These are phyloP conservation scores for Tiliacea aurago DNA, from an alignment of 2,888 invertebrate species.

Conservation along the genomic window DNA sequence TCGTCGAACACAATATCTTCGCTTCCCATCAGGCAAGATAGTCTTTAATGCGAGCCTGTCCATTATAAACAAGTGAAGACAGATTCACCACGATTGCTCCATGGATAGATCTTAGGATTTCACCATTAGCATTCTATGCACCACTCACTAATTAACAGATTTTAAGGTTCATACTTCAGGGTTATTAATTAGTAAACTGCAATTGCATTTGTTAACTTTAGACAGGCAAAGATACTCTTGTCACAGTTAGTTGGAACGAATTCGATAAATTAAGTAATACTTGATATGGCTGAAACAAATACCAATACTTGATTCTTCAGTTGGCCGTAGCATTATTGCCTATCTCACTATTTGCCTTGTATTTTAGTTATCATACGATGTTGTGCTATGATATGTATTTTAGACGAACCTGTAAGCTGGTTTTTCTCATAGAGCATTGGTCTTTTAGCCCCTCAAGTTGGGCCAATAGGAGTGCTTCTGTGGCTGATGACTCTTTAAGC, in stretches of 20 bases:
- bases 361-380: background rate
- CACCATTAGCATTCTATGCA: background rate
- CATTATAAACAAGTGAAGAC: constrained; percentile 1
- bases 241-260: constrained; percentile 32
- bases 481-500: constrained; percentile 95
- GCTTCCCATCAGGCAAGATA: background rate
- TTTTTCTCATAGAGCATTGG: constrained; percentile 95
- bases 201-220: constrained; percentile 23
- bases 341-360: background rate
- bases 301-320: background rate
- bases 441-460: constrained; percentile 96
- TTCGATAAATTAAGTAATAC: constrained; percentile 18
- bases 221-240: background rate
- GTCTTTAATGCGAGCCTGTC: background rate
- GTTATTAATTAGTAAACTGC: constrained; percentile 29
- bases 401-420: constrained; percentile 90
- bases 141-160: constrained; percentile 36
- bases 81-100: background rate
- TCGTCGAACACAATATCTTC: background rate
- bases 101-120: background rate
- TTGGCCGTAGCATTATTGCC: background rate
- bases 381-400: background rate
- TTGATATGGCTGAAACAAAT: constrained; percentile 1
- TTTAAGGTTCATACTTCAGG: constrained; percentile 34
- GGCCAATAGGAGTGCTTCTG: constrained; percentile 94